These are phyloP conservation scores for Rotaria sp. DNA, from an alignment of 2,888 invertebrate genomes.

Conservation along the genomic window DNA sequence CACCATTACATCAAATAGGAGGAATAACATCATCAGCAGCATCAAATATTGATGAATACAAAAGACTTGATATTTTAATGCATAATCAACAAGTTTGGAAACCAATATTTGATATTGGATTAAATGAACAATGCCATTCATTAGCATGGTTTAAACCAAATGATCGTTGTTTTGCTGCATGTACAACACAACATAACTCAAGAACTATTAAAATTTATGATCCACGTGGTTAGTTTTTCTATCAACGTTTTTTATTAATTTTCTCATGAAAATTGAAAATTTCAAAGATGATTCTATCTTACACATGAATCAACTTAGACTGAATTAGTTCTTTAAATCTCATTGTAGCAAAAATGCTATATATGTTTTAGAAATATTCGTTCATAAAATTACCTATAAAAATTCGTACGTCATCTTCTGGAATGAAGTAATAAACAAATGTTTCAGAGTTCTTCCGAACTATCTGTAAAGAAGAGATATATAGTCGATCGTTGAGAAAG, in stretches of 20 bases:
- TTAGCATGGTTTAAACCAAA: constrained; percentile 23
- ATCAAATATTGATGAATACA: background rate
- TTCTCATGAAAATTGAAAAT: background rate
- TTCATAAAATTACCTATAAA: too few species aligned
- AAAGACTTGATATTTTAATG: background rate
- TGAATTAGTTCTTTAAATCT: too few species aligned
- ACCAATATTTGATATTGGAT: background rate
- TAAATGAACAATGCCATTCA: background rate
- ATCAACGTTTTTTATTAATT: background rate
- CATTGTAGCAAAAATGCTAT: too few species aligned
- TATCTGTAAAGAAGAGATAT: too few species aligned
- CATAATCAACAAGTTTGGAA: background rate
- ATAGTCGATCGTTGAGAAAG: too few species aligned
- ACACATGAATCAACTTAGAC: too few species aligned
- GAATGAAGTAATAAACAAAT: too few species aligned
- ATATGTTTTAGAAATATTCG: too few species aligned
- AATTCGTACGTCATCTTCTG: too few species aligned
- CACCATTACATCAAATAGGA: background rate
- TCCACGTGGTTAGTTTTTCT: background rate
- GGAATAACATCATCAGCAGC: background rate
- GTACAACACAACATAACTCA: background rate
- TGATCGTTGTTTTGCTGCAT: background rate
- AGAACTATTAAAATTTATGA: constrained; percentile 2
- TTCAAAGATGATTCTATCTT: too few species aligned
- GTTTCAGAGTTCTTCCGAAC: too few species aligned